These are phyloP conservation scores for Radopholus similis DNA, from an alignment of 1,140 invertebrate genomes.

Conservation along the genomic window DNA sequence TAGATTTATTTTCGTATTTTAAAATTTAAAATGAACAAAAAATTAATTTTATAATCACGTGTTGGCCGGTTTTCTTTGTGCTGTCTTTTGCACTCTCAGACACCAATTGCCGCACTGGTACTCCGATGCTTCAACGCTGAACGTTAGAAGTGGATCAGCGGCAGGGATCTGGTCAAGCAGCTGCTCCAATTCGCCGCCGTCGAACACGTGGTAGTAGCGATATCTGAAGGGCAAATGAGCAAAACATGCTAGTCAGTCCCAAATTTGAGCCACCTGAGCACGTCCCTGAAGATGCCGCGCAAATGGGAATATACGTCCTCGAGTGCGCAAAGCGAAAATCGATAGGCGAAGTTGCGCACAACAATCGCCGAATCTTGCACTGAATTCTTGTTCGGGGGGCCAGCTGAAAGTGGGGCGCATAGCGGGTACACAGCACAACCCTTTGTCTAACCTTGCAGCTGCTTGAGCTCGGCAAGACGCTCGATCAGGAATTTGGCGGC, in stretches of 20 bases:
- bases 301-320: constrained; percentile 2
- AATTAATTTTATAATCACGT: no score
- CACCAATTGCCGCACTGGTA: constrained; percentile 20
- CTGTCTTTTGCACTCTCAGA: no score
- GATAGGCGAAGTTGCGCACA: not conserved
- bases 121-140: not conserved
- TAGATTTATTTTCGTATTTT: no score
- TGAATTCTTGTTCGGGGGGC: not conserved
- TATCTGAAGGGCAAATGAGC: not conserved
- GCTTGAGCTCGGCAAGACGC: not conserved
- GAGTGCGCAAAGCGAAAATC: not conserved
- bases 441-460: not conserved
- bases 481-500: not conserved
- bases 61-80: no score
- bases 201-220: constrained; percentile 10
- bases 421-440: no score
- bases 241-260: not conserved
- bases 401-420: no score
- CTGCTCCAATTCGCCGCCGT: not conserved
- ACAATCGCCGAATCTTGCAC: not conserved
- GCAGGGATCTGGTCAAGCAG: not conserved
- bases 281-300: not conserved
- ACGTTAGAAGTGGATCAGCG: not conserved
- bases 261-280: constrained; percentile 1
- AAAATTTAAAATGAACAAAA: no score